phyloP scores from a whole-genome alignment of 2,888 invertebrate genomes.

The Allacma fusca region DNA sequence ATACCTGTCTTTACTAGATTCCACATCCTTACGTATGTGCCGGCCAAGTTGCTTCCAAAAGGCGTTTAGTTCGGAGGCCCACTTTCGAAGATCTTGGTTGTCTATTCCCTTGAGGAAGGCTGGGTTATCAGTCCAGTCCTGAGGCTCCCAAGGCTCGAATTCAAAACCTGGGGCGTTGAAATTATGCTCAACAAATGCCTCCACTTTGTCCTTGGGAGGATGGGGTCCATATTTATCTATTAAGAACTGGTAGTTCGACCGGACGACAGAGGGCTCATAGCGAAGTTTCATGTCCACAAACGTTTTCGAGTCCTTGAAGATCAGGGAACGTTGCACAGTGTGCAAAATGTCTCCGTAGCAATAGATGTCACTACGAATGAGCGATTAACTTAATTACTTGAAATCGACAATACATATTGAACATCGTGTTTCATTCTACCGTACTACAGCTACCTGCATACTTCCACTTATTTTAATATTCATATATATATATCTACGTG shows the following conservation, averaged over 20 bases:
- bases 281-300: conserved; percentile 80
- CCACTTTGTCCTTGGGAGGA: conserved; percentile 54
- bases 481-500: no score
- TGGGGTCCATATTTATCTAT: conserved; percentile 67
- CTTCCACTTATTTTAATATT: background rate
- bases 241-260: conserved; percentile 69
- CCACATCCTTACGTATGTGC: conserved; percentile 78
- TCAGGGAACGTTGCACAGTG: conserved; percentile 80
- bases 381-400: no score
- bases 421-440: no score
- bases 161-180: conserved; percentile 49
- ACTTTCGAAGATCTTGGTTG: conserved; percentile 75
- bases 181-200: conserved; percentile 52
- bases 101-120: conserved; percentile 75
- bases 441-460: background rate
- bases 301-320: conserved; percentile 81
- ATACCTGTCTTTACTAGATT: conserved; percentile 70
- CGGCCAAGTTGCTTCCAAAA: conserved; percentile 66
- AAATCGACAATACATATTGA: conserved; percentile 19
- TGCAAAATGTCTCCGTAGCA: conserved; percentile 80
- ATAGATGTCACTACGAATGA: conserved; percentile 84
- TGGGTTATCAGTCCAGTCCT: conserved; percentile 80
- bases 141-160: conserved; percentile 68
- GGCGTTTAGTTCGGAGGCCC: conserved; percentile 71
- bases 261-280: conserved; percentile 69